Evolutionary conservation across 2,888 invertebrate species (phyloP), one percentile per base, ranked within the genome.

Genomic region (Plagiodera versicolora): DNA sequence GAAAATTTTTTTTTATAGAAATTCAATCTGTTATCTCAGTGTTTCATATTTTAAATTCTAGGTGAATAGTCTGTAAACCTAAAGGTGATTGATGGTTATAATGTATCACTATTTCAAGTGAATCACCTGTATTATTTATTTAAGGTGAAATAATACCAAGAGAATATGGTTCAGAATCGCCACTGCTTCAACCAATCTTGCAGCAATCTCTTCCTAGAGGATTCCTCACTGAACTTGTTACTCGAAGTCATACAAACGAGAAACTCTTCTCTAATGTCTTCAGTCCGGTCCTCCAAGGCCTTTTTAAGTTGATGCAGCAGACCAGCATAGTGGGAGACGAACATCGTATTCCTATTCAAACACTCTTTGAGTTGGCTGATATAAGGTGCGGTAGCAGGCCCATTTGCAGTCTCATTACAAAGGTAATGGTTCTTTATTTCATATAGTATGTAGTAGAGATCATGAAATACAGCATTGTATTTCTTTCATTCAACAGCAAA

Each of bases 381-480:
- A 86, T 95, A 61, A 88, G 92, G 62, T 86, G 86, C 67, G 85
- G 86, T 49, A 76, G 84, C n/a, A 85, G 95, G 2, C 96, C 96
- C 0, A 85, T 96, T 60, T 91, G 92, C 72, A 83, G 65, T 2
- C 58, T 72, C 28, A 70, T 74, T 9, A 84, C 85, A 0, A 83
- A 83, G 39, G 39, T 39, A 39, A 39, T 4, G 3, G 11, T 6
- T 9, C 5, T 28, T 6, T 28, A 6, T 28, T 28, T 28, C 28
- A 6, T 6, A 28, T 28, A 9, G 28, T 28, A 28, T 28, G 9
- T 28, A 6, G 28, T 28, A 9, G 9, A 6, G 9, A 28, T 9
- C 5, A 28, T 28, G 28, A 28, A 9, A 6, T 9, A 28, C 28
- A 6, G 28, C 28, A 24, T 24, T 6, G 11, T 32, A 11, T 32